These are phyloP conservation scores for Dasyurus viverrinus DNA, from an alignment of 2,113 vertebrate genomes.

Conservation along the genomic window DNA sequence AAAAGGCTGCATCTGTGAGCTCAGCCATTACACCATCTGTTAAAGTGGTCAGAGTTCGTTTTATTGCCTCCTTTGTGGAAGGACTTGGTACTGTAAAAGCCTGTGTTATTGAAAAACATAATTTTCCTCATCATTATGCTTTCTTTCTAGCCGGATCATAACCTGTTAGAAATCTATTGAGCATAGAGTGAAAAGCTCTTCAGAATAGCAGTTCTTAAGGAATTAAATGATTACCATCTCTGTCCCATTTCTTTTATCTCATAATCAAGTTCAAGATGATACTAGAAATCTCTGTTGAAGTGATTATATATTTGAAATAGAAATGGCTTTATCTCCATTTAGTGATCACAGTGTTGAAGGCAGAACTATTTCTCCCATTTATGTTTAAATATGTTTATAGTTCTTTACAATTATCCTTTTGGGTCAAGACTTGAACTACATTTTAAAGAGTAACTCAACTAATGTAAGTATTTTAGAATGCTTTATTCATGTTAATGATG, in stretches of 20 bases:
- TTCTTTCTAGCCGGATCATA: conserved; percentile 77
- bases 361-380: conserved; percentile 59
- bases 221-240: conserved; percentile 89
- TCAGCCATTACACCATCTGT: conserved; percentile 58
- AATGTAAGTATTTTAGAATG: conserved; percentile 54
- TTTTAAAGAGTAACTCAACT: conserved; percentile 63
- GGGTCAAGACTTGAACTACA: conserved; percentile 51
- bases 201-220: conserved; percentile 85
- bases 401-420: conserved; percentile 58
- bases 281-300: conserved; percentile 84
- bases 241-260: conserved; percentile 84
- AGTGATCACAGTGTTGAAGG: conserved; percentile 57
- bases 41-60: conserved; percentile 68
- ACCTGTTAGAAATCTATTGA: conserved; percentile 73
- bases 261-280: conserved; percentile 89
- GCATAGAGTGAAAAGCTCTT: conserved; percentile 83
- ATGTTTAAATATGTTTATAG: conserved; percentile 62
- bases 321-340: conserved; percentile 80
- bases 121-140: conserved; percentile 79
- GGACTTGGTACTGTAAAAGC: conserved; percentile 59
- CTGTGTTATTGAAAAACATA: conserved; percentile 76
- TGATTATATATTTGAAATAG: conserved; percentile 85
- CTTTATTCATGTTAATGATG: conserved; percentile 37
- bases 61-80: conserved; percentile 69
- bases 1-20: not conserved